Percentiles rank a stretch among this genome's conserved stretches.
Evolutionary conservation across 2,113 vertebrate genomes (phyloP).

Genomic region (Oriolus oriolus): DNA sequence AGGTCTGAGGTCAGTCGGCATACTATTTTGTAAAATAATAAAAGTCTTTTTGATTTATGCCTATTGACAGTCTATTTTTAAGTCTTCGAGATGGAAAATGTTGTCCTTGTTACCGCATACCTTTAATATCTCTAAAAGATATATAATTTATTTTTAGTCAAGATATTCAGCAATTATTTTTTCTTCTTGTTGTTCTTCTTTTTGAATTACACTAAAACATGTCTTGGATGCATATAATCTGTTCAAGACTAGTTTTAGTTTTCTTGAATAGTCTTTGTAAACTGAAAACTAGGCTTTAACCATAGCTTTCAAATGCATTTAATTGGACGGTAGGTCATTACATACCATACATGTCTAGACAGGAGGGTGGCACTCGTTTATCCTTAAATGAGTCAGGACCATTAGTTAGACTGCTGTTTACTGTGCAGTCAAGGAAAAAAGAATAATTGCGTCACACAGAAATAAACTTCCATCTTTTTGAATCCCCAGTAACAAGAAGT

Average conservation of each 20-base stretch:
- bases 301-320: not conserved
- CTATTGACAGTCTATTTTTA: not conserved
- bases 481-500: not conserved
- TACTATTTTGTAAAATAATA: not conserved
- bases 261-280: not conserved
- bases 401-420: conserved; percentile 22
- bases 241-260: not conserved
- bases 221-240: not conserved
- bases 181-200: not conserved
- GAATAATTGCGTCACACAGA: not conserved
- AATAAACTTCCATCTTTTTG: conserved; percentile 12
- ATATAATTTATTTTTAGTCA: not conserved
- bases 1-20: not conserved
- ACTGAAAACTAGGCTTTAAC: not conserved
- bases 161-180: not conserved
- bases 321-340: not conserved
- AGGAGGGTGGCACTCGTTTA: conserved; percentile 12
- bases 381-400: not conserved
- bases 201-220: not conserved
- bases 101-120: not conserved
- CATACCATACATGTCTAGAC: not conserved
- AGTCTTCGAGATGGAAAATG: not conserved
- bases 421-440: not conserved
- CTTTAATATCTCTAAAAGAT: not conserved
- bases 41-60: not conserved